A percentile compares a stretch with the other conserved stretches of the same genome.
phyloP scores from a whole-genome alignment of 2,113 vertebrate genomes.

The Mungos mungo region DNA sequence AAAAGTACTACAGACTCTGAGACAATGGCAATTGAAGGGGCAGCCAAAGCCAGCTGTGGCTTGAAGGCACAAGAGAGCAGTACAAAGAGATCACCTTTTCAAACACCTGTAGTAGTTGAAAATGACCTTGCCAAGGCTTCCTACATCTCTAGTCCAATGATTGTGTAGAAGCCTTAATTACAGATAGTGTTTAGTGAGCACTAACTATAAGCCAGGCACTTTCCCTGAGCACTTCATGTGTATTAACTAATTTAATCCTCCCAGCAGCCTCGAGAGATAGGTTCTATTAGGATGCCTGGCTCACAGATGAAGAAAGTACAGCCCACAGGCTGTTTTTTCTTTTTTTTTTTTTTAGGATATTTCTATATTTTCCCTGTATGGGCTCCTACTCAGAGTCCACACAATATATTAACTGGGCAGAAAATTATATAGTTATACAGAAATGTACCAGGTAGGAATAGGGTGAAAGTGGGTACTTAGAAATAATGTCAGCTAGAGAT shows the following conservation, averaged over 20 bases:
- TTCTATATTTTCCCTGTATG: not conserved
- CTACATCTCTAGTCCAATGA: not conserved
- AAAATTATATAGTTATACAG: not conserved
- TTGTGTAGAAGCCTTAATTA: not conserved
- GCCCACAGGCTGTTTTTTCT: not conserved
- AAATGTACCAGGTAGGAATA: not conserved
- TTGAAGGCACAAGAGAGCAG: not conserved
- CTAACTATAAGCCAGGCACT: not conserved
- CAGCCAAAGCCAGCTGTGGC: not conserved
- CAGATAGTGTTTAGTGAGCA: not conserved
- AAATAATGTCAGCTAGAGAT: slow-evolving; percentile 1
- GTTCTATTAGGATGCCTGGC: not conserved
- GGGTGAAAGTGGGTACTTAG: not conserved
- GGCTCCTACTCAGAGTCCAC: not conserved
- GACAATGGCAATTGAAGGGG: not conserved
- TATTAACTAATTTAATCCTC: not conserved
- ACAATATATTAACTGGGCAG: not conserved
- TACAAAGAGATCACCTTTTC: not conserved
- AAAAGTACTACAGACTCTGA: not conserved
- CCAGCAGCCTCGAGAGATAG: not conserved
- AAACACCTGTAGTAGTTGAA: not conserved
- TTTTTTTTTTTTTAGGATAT: not conserved
- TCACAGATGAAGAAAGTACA: not conserved
- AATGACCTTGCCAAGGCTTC: not conserved
- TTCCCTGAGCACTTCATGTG: not conserved